Evolutionary conservation across 2,888 invertebrate genomes (phyloP), one percentile per base, ranked within the genome.

Genomic region (Stictocephala bisonia): DNA sequence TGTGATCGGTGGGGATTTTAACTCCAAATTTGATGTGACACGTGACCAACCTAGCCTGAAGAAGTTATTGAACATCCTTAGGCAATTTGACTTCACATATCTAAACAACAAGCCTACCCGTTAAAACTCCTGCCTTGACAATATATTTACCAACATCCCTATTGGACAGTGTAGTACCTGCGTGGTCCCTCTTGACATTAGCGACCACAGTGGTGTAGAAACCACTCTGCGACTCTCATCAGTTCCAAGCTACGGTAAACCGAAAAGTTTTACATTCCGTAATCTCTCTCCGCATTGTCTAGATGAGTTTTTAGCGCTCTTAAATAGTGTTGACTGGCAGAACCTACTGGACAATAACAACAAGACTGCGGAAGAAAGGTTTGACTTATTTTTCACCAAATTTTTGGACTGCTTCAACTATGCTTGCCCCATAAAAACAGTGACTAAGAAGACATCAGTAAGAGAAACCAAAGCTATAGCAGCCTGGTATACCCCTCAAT

Each of bases 161-260:
- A 24, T 4, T 2, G 51, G 27, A 24, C 26, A 26, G 1, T 51
- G 51, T 11, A 24, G 22, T 1, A 22, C 13, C 4, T 15, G 24
- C 9, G 51, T 51, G 22, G 51, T 51, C 6, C n/a, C n/a, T 51
- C 7, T 51, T 3, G 51, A 51, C 11, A 51, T 24, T 11, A n/a
- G 4, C n/a, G 26, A 51, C n/a, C 51, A 51, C 51, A 51, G 51
- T 51, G 22, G 51, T 22, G 13, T 51, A n/a, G 26, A 51, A 18
- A 51, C 2, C 3, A 3, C 1, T 4, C 24, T 51, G 24, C 51
- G 27, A 24, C 22, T 51, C 13, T 15, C 48, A 18, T 18, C 3
- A 6, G 44, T 44, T 48, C 15, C 48, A 22, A 22, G 11, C 13
- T 48, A 48, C 13, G 18, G 1, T 3, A 44, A 44, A 3, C 48